These are phyloP conservation scores for Gasterosteus nipponicus DNA, from an alignment of 2,113 vertebrate genomes.

Conservation along the genomic window DNA sequence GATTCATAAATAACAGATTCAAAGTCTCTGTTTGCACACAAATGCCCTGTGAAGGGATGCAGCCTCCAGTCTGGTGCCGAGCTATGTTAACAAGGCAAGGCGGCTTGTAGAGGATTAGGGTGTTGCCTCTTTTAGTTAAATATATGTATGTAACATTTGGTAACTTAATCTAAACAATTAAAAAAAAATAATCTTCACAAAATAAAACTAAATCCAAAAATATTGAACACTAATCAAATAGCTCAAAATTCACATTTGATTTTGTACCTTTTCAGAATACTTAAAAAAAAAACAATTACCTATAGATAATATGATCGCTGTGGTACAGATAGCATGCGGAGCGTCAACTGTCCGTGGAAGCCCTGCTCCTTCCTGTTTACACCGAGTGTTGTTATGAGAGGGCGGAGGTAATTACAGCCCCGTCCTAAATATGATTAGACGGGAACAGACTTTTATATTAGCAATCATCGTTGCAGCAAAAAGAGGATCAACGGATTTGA, in stretches of 20 bases:
- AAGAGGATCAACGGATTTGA: slow-evolving; percentile 79
- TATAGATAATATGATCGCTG: slow-evolving; percentile 40
- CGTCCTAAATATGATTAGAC: slow-evolving; percentile 78
- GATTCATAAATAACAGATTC: slow-evolving; percentile 69
- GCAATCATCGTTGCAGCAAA: slow-evolving; percentile 77
- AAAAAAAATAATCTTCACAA: background rate
- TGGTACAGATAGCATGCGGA: slow-evolving; percentile 28
- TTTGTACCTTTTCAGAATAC: background rate
- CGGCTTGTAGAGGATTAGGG: slow-evolving; percentile 4
- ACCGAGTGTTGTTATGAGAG: slow-evolving; percentile 58
- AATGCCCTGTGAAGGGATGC: slow-evolving; percentile 35
- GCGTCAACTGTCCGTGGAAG: slow-evolving; percentile 49
- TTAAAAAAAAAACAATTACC: slow-evolving; percentile 29
- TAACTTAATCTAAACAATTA: background rate
- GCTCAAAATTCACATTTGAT: background rate
- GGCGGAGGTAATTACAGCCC: slow-evolving; percentile 73
- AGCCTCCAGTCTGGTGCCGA: slow-evolving; percentile 7
- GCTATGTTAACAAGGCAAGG: slow-evolving; percentile 42
- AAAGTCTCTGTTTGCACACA: slow-evolving; percentile 47
- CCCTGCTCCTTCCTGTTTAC: slow-evolving; percentile 67
- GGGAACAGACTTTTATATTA: slow-evolving; percentile 79
- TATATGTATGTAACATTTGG: background rate
- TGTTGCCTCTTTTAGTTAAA: slow-evolving; percentile 1
- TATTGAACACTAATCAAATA: background rate
- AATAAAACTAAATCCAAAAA: background rate